A percentile compares a stretch with the other conserved stretches of the same genome.
These are phyloP conservation scores for Drosophila dives DNA, from an alignment of 2,888 invertebrate genomes.

Conservation along the genomic window DNA sequence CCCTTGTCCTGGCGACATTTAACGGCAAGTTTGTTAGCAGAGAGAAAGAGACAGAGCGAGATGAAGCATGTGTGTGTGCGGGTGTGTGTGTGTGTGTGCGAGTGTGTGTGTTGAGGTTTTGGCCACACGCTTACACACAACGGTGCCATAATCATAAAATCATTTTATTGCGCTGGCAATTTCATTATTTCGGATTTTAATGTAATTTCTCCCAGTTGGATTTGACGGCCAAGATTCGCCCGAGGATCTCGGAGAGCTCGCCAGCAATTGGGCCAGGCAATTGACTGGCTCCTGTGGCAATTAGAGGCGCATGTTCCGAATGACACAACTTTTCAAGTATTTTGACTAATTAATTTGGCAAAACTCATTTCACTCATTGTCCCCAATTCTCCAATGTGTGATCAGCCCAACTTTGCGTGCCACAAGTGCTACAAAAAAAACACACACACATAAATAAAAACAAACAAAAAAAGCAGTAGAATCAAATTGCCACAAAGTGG, in stretches of 20 bases:
- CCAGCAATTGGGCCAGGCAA: slow-evolving; percentile 39
- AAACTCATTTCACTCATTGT: slow-evolving; percentile 38
- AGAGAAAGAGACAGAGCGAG: background rate
- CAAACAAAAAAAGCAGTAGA: slow-evolving; percentile 4
- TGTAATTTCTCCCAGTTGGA: slow-evolving; percentile 65
- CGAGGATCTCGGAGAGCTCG: slow-evolving; percentile 30
- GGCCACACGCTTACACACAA: slow-evolving; percentile 21
- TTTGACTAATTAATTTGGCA: slow-evolving; percentile 71
- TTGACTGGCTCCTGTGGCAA: slow-evolving; percentile 39
- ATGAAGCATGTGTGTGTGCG: background rate
- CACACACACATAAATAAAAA: slow-evolving; percentile 9
- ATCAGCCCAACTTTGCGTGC: slow-evolving; percentile 62
- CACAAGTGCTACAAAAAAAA: slow-evolving; percentile 27
- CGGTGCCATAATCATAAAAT: slow-evolving; percentile 72
- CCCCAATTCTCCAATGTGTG: slow-evolving; percentile 60
- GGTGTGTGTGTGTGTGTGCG: slow-evolving; percentile 6
- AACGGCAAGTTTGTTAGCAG: slow-evolving; percentile 47
- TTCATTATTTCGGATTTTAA: slow-evolving; percentile 77
- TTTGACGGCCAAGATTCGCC: slow-evolving; percentile 23
- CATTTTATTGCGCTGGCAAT: slow-evolving; percentile 75
- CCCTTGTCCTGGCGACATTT: slow-evolving; percentile 54
- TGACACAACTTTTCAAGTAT: slow-evolving; percentile 41
- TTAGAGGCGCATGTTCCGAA: slow-evolving; percentile 38
- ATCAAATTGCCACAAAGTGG: background rate
- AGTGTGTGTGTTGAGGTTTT: slow-evolving; percentile 5